A percentile compares a stretch with the other conserved stretches of the same genome.
Conservation (phyloP, 2,888 invertebrate species). For the Deilephila elpenor region DNA sequence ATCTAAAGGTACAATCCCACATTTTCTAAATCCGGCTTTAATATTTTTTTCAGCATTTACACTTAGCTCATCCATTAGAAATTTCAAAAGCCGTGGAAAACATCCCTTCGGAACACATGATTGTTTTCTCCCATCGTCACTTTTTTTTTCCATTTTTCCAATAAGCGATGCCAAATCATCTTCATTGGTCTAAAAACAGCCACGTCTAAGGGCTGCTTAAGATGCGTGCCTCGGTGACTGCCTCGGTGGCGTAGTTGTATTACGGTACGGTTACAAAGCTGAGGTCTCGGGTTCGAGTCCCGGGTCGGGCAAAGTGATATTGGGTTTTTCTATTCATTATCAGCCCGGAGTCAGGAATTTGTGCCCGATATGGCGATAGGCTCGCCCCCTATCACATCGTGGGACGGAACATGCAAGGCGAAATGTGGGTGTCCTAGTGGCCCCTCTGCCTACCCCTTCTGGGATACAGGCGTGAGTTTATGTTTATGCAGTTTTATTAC, state of each 20-base stretch:
- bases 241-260: not conserved
- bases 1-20: too few relatives aligned
- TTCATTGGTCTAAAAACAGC: slow-evolving; percentile 3
- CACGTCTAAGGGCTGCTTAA: not conserved
- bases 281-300: slow-evolving; percentile 24
- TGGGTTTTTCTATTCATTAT: too few relatives aligned
- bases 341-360: too few relatives aligned
- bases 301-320: too few relatives aligned
- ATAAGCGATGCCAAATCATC: not conserved
- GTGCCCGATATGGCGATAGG: too few relatives aligned
- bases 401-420: too few relatives aligned
- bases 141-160: not conserved
- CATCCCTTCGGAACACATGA: not conserved
- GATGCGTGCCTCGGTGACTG: too few relatives aligned
- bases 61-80: not conserved
- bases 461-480: too few relatives aligned
- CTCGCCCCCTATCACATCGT: too few relatives aligned
- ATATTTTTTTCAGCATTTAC: not conserved
- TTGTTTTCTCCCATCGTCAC: not conserved
- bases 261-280: not conserved
- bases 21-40: too few relatives aligned
- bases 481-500: slow-evolving; percentile 33
- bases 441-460: too few relatives aligned
- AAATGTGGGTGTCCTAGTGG: too few relatives aligned
- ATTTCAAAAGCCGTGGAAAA: not conserved